Percentiles rank a stretch among this genome's conserved stretches.
phyloP scores from a whole-genome alignment of 1,140 invertebrate genomes.

The Aphelenchoides avenae region DNA sequence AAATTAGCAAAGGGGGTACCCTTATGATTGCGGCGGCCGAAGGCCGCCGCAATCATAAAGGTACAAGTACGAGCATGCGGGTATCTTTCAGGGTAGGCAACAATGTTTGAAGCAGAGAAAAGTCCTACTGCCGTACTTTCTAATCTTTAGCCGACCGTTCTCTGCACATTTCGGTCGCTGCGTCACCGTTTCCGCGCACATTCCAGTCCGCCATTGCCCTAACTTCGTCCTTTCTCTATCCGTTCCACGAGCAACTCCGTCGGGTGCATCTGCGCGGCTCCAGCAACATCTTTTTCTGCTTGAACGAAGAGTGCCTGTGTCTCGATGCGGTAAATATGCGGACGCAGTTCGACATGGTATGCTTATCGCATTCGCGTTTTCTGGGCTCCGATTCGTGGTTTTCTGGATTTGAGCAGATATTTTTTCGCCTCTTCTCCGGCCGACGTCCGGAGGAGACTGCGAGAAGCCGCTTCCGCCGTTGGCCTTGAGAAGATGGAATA shows the following conservation, averaged over 20 bases:
- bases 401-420: conserved; percentile 24
- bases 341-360: conserved; percentile 10
- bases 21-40: too few relatives aligned
- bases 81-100: conserved; percentile 19
- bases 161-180: conserved; percentile 8
- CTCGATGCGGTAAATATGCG: conserved; percentile 9
- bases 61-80: conserved; percentile 8
- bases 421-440: neutral
- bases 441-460: conserved; percentile 1
- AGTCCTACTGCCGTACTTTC: too few relatives aligned
- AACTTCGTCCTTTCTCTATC: conserved; percentile 23
- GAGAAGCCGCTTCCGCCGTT: conserved; percentile 8
- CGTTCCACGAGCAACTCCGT: conserved; percentile 6
- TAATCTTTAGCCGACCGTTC: conserved; percentile 7
- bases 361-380: neutral
- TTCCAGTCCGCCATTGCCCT: conserved; percentile 36
- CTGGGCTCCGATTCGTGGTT: neutral
- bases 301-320: conserved; percentile 17
- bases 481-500: conserved; percentile 24
- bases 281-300: conserved; percentile 30
- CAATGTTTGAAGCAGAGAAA: conserved; percentile 13
- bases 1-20: too few relatives aligned
- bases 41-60: too few relatives aligned
- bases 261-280: conserved; percentile 2
- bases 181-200: conserved; percentile 21